Conservation (phyloP, 2,797 vertebrate species). For the Cryptoblepharus egeriae region DNA sequence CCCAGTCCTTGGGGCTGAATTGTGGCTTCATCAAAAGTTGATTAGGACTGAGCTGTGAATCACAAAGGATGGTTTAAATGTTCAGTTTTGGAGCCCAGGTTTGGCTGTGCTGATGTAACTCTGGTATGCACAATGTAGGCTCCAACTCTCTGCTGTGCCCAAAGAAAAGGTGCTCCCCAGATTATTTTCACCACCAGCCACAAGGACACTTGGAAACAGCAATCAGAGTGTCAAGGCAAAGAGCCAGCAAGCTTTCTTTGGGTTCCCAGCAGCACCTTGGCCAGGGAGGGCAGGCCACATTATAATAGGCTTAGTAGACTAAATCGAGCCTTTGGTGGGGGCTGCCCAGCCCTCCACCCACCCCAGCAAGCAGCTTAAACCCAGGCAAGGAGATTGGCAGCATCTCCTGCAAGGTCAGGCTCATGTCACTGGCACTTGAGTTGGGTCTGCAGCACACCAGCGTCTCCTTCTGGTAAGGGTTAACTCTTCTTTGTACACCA, state of each 20-base stretch:
- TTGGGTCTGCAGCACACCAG: not conserved
- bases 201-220: not conserved
- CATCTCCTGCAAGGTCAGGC: constrained; percentile 17
- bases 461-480: not conserved
- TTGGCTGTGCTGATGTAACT: not conserved
- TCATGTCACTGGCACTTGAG: not conserved
- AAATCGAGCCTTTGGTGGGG: not conserved
- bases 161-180: not conserved
- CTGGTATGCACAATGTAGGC: rapidly evolving
- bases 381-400: not conserved
- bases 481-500: not conserved
- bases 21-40: no score
- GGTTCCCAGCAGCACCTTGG: constrained; percentile 12
- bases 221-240: not conserved
- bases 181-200: not conserved
- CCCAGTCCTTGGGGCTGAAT: no score
- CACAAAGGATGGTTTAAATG: not conserved
- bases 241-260: not conserved
- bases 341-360: not conserved
- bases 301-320: constrained; percentile 28
- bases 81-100: no score
- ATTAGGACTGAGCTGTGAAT: no score
- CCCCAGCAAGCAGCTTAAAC: constrained; percentile 21
- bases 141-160: no score
- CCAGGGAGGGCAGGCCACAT: not conserved